Percentiles rank a stretch among this genome's conserved stretches.
Evolutionary conservation across 2,113 vertebrate genomes (phyloP).

Genomic region (Menura novaehollandiae): DNA sequence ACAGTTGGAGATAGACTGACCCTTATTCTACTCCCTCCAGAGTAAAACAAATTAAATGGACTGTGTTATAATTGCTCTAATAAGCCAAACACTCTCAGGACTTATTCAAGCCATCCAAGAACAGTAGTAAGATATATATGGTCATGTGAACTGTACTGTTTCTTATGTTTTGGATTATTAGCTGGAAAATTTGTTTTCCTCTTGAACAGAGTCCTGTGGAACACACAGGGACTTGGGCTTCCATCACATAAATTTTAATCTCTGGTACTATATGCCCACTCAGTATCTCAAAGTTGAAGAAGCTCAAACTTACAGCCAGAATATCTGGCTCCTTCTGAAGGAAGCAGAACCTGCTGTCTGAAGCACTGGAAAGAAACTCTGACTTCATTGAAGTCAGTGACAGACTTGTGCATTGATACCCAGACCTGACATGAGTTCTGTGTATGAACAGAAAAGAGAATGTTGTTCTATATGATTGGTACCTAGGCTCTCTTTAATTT

Average conservation of each 20-base stretch:
- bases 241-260: not conserved
- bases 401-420: not conserved
- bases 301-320: not conserved
- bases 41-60: not conserved
- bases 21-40: not conserved
- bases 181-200: not conserved
- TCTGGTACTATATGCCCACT: not conserved
- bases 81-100: not conserved
- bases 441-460: not conserved
- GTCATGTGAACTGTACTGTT: not conserved
- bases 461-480: not conserved
- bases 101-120: not conserved
- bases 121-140: not conserved
- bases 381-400: not conserved
- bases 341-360: not conserved
- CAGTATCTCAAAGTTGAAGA: not conserved
- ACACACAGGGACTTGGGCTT: not conserved
- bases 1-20: not conserved
- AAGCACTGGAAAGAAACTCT: not conserved
- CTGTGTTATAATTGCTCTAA: not conserved
- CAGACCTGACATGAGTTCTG: not conserved
- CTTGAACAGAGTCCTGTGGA: not conserved
- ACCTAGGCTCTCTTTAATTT: not conserved
- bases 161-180: not conserved
- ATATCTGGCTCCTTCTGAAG: not conserved